Evolutionary conservation across 2,888 invertebrate species (phyloP).

Genomic region (Tetrapedia diversipes): DNA sequence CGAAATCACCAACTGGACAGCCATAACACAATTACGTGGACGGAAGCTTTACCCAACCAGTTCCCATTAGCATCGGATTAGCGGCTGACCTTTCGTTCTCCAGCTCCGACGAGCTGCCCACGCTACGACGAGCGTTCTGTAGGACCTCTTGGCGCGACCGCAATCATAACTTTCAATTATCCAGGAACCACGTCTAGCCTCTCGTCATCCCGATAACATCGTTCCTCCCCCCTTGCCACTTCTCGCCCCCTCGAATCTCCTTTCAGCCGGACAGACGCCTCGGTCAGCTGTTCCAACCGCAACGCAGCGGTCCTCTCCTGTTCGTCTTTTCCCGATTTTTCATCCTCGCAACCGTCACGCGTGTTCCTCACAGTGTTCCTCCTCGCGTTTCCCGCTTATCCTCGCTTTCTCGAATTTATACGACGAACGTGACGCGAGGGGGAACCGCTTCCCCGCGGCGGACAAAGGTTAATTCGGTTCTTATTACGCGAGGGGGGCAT

Average conservation of each 20-base stretch:
- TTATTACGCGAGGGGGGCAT: constrained; percentile 11
- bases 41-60: constrained; percentile 30
- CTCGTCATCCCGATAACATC: constrained; percentile 73
- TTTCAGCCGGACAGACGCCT: constrained; percentile 11
- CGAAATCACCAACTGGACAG: no score
- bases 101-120: not conserved
- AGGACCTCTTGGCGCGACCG: constrained; percentile 35
- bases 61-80: constrained; percentile 54
- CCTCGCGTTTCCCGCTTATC: not conserved
- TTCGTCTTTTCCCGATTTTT: constrained; percentile 36
- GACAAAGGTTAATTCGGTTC: constrained; percentile 36
- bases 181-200: constrained; percentile 62
- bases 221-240: constrained; percentile 48
- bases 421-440: constrained; percentile 40
- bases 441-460: constrained; percentile 23
- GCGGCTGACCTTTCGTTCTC: constrained; percentile 28
- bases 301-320: constrained; percentile 16
- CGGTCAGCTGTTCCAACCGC: constrained; percentile 26
- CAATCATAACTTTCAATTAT: constrained; percentile 74
- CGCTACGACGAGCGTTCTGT: constrained; percentile 11
- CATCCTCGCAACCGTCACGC: not conserved
- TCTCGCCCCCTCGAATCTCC: constrained; percentile 22
- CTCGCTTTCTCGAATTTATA: constrained; percentile 18
- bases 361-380: not conserved
- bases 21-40: not conserved